phyloP scores from a whole-genome alignment of 1,140 invertebrate genomes.

The Zaprionus lachaisei region DNA sequence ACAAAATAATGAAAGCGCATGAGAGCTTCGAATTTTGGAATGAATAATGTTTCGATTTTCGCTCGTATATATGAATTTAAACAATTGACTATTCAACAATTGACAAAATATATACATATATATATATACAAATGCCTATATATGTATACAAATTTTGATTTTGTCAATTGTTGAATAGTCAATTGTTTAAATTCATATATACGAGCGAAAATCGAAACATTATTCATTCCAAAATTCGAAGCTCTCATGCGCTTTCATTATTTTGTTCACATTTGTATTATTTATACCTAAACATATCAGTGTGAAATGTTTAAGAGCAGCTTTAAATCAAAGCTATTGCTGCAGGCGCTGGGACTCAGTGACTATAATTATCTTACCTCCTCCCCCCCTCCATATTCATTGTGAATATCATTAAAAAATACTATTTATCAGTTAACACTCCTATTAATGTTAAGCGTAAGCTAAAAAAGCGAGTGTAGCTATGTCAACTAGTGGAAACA shows the following conservation, averaged over 20 bases:
- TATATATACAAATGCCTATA: too few relatives aligned
- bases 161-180: conserved; percentile 45
- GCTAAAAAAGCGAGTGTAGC: conserved; percentile 44
- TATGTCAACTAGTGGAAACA: conserved; percentile 47
- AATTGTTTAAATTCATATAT: conserved; percentile 35
- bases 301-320: conserved; percentile 43
- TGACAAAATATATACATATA: conserved; percentile 26
- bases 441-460: conserved; percentile 28
- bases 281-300: conserved; percentile 63
- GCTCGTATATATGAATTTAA: conserved; percentile 20
- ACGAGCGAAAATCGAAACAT: conserved; percentile 20
- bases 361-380: conserved; percentile 14
- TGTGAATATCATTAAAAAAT: conserved; percentile 47
- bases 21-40: conserved; percentile 41
- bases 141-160: too few relatives aligned
- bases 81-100: conserved; percentile 51
- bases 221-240: conserved; percentile 46
- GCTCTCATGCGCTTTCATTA: conserved; percentile 5
- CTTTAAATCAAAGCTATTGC: conserved; percentile 46
- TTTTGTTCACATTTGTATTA: conserved; percentile 26
- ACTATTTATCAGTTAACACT: conserved; percentile 32
- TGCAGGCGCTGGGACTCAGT: conserved; percentile 20
- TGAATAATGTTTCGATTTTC: conserved; percentile 29
- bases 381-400: conserved; percentile 11
- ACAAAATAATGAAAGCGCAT: conserved; percentile 6